Base-by-base conservation (phyloP, 2,888 invertebrate genomes). In the Hedychridium roseum region DNA sequence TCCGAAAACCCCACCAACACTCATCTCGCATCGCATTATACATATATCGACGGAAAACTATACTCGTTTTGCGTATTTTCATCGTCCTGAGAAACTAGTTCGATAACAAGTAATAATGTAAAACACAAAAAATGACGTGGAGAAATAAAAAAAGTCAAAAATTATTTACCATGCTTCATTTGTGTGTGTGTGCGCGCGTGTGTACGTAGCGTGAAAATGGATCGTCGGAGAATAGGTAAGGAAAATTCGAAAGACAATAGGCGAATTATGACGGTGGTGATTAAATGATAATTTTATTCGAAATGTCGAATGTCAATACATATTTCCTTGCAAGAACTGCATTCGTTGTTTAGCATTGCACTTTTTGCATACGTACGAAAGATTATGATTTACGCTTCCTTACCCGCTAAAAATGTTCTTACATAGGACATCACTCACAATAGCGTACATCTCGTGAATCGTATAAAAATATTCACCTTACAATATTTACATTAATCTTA, bases 31-130 rank as follows among this genome's bases (percentile, higher is more conserved):
- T 60, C 52, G 61, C 64, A 67, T 61, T 59, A 64, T 60, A 56
- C 52, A 60, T 61, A 62, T 67, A 66, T 66, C 59, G 43, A 65
- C 56, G n/a, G n/a, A n/a, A n/a, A 64, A 55, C 50, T 64, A 55
- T 64, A 66, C 58, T 55, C 61, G 55, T 63, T 69, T 67, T 71
- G 64, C 62, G 67, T 63, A 68, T 71, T 62, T n/a, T 71, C 68
- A 68, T 70, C 63, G 63, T 58, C 62, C 65, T 61, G 64, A n/a
- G n/a, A 51, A 63, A 66, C 51, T 70, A 68, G 60, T 65, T 67
- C 60, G 60, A 63, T 63, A 65, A 66, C 54, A 61, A 61, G 61
- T 57, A 62, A 65, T 62, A 68, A 57, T 73, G 69, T 71, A 67
- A 68, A 66, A 68, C 50, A 51, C n/a, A n/a, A n/a, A 64, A 52